Evolutionary conservation across 2,888 invertebrate species (phyloP), one percentile per base, ranked within the genome.

Genomic region (Adineta ricciae): DNA sequence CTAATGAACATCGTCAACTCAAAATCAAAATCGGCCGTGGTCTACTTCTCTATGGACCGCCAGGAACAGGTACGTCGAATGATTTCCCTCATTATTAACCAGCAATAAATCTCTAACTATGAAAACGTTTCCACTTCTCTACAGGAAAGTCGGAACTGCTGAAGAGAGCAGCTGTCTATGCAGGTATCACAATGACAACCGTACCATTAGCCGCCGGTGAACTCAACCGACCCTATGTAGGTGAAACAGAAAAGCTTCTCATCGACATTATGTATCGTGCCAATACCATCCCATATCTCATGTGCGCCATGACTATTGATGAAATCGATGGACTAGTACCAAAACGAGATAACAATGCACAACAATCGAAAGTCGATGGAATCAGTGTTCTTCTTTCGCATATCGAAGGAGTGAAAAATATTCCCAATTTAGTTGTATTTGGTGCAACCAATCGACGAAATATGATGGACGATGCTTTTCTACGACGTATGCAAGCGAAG

Each of bases 261-360:
- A 14, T 46, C 19, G 83, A 83, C n/a, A 83, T 83, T 1, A 83
- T 83, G 32, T 24, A 49, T 27, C 83, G 83, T n/a, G 50, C 46
- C 2, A 49, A 83, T 32, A 50, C 83, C 11, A 49, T 49, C 16
- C 83, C 83, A 11, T 83, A 83, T 49, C n/a, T 83, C 2, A 49
- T 83, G 4, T 83, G 83, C 50, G 41, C 46, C n/a, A 49, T 83
- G 49, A 49, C 83, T 27, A 83, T 83, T 19, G 83, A 83, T 50
- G 83, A 83, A 83, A 83, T 83, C 2, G 83, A 83, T 83, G 83
- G 46, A 16, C 21, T 83, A 1, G 83, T 83, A 50, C 83, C 83
- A 27, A 83, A 83, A 83, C 83, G 83, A 7, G 50, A 50, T 16
- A 49, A 49, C 32, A 83, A 83, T 83, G 46, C 83, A 14, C 41